A percentile compares a stretch with the other conserved stretches of the same genome.
Conservation (phyloP, 2,113 vertebrate species). For the Alexandromys fortis region DNA sequence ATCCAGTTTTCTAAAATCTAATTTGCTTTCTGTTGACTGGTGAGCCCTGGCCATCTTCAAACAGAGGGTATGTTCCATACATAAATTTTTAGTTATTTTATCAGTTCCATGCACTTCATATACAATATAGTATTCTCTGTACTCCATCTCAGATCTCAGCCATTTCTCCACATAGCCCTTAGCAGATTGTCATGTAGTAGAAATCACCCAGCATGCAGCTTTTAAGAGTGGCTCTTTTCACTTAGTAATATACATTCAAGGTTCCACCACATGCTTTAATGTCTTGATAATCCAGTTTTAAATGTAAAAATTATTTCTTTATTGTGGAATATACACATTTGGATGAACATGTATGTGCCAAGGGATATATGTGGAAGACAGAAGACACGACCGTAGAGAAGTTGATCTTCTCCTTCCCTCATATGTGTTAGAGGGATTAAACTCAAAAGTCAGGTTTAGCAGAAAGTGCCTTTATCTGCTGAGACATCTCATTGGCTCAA, state of each 20-base stretch:
- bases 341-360: neutral
- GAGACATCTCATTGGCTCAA: neutral
- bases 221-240: neutral
- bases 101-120: neutral
- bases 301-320: too few species aligned
- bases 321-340: neutral
- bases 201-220: too few species aligned
- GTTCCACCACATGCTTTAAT: neutral
- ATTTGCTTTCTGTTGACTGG: neutral
- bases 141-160: neutral
- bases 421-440: neutral
- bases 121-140: neutral
- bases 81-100: neutral
- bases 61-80: neutral
- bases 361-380: neutral
- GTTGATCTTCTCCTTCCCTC: neutral
- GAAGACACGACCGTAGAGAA: neutral
- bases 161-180: neutral
- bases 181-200: neutral
- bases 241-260: neutral
- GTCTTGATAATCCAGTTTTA: neutral
- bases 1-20: neutral
- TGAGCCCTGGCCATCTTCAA: neutral
- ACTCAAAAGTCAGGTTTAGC: neutral
- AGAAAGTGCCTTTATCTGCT: neutral